phyloP scores from a whole-genome alignment of 2,888 invertebrate species.

The Watsonalla binaria region DNA sequence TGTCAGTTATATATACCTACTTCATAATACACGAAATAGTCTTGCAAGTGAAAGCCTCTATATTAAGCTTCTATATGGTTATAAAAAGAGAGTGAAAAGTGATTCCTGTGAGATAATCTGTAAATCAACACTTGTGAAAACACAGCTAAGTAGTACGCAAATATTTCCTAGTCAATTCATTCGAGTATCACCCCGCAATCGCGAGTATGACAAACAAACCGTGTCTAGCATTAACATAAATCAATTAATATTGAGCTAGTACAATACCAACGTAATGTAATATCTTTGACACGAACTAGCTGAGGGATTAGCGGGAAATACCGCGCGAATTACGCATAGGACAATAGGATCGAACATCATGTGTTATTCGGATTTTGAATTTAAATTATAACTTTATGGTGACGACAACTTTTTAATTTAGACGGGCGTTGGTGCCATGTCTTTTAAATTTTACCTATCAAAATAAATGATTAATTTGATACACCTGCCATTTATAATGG shows the following conservation, averaged over 20 bases:
- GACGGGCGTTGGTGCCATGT: background rate
- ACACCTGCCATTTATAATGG: background rate
- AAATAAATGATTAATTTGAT: background rate
- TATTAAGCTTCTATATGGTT: too few species aligned
- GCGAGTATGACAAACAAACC: background rate
- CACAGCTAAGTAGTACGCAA: too few species aligned
- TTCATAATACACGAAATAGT: too few species aligned
- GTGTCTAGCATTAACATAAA: constrained; percentile 1
- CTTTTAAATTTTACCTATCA: background rate
- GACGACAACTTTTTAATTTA: background rate
- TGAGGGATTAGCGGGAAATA: constrained; percentile 30
- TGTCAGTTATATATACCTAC: too few species aligned
- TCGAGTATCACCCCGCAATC: background rate
- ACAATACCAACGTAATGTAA: constrained; percentile 53
- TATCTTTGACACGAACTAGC: constrained; percentile 45
- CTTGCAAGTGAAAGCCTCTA: too few species aligned
- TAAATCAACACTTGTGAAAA: too few species aligned
- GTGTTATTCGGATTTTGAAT: background rate
- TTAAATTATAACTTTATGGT: background rate
- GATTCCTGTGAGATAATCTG: too few species aligned
- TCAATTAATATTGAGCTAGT: constrained; percentile 47
- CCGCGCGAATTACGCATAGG: background rate
- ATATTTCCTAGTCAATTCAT: too few species aligned
- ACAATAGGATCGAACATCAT: background rate
- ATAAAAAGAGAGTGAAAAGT: too few species aligned